Percentiles rank a stretch among this genome's conserved stretches.
These are phyloP conservation scores for Alosa sapidissima DNA, from an alignment of 2,797 vertebrate species.

Conservation along the genomic window DNA sequence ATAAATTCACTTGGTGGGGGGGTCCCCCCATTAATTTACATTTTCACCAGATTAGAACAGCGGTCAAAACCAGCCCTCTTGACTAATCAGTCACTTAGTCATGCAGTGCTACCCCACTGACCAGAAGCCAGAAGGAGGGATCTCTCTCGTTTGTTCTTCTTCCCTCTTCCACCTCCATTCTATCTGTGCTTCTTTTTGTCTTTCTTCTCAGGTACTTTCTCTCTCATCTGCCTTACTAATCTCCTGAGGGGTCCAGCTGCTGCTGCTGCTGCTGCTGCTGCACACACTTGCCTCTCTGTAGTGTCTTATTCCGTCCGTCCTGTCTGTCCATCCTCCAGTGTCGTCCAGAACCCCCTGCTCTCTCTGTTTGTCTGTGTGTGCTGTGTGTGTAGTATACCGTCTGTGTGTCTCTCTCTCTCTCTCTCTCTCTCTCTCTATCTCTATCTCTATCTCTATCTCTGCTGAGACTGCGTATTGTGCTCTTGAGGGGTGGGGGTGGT, in stretches of 20 bases:
- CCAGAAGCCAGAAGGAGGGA: not conserved
- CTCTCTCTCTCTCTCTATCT: too few species aligned
- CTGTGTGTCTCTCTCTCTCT: too few species aligned
- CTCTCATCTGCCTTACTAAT: constrained; percentile 96
- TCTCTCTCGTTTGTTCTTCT: constrained; percentile 38
- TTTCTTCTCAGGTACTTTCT: constrained; percentile 96
- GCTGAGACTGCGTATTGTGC: not conserved
- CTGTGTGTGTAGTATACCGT: not conserved
- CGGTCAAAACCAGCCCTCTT: not conserved
- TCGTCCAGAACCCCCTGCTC: too few species aligned
- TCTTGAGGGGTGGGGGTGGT: constrained; percentile 31
- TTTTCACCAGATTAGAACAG: not conserved
- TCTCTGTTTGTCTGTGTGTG: not conserved
- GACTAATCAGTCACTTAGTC: not conserved
- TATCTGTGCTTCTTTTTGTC: constrained; percentile 83
- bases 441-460: too few species aligned
- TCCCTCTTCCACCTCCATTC: constrained; percentile 76
- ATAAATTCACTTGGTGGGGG: not conserved
- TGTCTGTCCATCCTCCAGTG: constrained; percentile 59
- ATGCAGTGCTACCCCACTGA: not conserved
- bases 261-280: constrained; percentile 72
- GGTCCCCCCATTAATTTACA: not conserved
- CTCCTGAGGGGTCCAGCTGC: constrained; percentile 75
- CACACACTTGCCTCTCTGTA: constrained; percentile 74
- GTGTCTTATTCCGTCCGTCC: constrained; percentile 56